phyloP scores from a whole-genome alignment of 2,113 vertebrate species.

The Ptychochromis oligacanthus region DNA sequence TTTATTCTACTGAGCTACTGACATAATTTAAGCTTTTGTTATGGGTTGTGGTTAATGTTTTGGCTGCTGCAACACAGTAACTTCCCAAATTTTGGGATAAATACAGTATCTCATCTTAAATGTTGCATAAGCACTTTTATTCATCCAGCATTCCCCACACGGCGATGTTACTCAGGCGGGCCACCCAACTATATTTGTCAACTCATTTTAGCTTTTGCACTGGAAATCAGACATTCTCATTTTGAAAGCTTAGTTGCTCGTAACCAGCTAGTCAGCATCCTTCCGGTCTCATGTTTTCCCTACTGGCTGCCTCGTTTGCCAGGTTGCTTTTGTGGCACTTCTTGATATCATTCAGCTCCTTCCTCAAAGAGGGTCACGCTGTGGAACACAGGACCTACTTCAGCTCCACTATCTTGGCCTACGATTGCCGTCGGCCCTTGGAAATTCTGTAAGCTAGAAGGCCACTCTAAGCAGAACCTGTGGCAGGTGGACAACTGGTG shows the following conservation, averaged over 20 bases:
- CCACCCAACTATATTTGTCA: neutral
- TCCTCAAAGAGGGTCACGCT: too few relatives aligned
- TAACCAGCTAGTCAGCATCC: neutral
- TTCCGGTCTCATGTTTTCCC: neutral
- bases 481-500: neutral
- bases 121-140: neutral
- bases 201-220: neutral
- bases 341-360: too few relatives aligned
- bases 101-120: neutral
- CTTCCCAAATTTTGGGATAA: neutral
- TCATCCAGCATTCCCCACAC: neutral
- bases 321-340: too few relatives aligned
- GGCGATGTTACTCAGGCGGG: neutral
- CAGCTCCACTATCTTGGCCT: neutral
- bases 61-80: neutral
- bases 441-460: neutral
- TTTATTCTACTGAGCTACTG: neutral
- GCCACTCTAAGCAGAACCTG: neutral
- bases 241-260: neutral
- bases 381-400: neutral
- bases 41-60: neutral
- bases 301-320: neutral
- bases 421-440: neutral
- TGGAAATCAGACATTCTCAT: accelerated
- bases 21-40: neutral